Evolutionary conservation across 2,888 invertebrate species (phyloP), one percentile per base, ranked within the genome.

Genomic region (Tipula confusa): DNA sequence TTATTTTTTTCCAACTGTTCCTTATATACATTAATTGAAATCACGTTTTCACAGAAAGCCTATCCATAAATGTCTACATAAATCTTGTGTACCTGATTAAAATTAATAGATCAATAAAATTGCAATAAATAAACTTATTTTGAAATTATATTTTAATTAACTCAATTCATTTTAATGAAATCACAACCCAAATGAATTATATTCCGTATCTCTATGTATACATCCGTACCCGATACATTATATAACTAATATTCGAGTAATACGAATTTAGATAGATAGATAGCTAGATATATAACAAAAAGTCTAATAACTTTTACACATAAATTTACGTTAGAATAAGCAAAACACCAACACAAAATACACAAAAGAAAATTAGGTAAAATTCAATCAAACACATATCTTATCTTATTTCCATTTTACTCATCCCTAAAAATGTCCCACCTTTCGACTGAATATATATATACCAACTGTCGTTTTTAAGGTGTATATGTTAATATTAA

Each of bases 361-460:
- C 24, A 64, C 64, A 64, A 64, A 64, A 64, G 64, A 64, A 64
- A 64, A 64, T 64, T 64, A 64, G 64, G 64, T 64, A 11, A 64
- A 64, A 64, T 64, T 64, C 64, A 64, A 64, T 64, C 64, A 64
- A 64, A 64, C 64, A 64, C 64, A 64, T 64, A 64, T 64, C 64
- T 64, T 64, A 64, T 64, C 64, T 64, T 24, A 64, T 64, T 64
- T 64, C 64, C 64, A 64, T 64, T 64, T 64, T 9, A 6, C 7
- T 24, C 64, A 2, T n/a, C 43, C 43, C 0, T 36, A 64, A 64
- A 24, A 11, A 64, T 24, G n/a, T 24, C 11, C 9, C 48, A 43
- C 43, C 43, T 15, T 9, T 9, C 24, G 64, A 24, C 64, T 64
- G 2, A 13, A 7, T 15, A 15, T 43, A 4, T 43, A 3, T 43